Percentiles rank a stretch among this genome's conserved stretches.
Evolutionary conservation across 2,797 vertebrate species (phyloP).

Genomic region (Cuniculus paca): DNA sequence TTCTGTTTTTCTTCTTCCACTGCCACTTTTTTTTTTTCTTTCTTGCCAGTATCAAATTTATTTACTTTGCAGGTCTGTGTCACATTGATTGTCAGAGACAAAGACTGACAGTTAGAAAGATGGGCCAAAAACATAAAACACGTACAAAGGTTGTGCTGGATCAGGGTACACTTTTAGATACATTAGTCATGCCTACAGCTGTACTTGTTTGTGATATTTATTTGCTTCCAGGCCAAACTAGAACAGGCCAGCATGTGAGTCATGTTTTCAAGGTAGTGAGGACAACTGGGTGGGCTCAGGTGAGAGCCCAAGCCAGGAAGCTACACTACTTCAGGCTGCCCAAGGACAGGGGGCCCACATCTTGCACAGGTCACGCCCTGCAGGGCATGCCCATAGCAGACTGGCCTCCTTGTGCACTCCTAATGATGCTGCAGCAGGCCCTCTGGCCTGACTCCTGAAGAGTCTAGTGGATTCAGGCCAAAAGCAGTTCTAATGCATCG

Average conservation of each 20-base stretch:
- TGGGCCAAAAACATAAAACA: background rate
- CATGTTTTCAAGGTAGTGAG: background rate
- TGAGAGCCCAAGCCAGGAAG: background rate
- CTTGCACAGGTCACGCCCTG: background rate
- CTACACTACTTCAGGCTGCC: background rate
- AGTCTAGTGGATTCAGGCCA: background rate
- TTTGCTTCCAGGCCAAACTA: background rate
- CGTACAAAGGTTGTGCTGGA: background rate
- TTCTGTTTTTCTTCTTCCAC: background rate
- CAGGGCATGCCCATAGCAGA: background rate
- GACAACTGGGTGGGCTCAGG: background rate
- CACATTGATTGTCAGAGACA: background rate
- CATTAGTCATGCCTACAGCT: background rate
- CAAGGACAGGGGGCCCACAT: background rate
- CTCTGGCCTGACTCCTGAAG: background rate
- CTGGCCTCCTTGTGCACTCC: background rate
- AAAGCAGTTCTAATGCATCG: background rate
- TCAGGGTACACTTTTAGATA: background rate
- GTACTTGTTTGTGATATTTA: background rate
- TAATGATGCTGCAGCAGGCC: background rate
- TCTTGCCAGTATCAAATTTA: background rate
- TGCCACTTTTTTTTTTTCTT: background rate
- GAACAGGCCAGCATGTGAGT: background rate
- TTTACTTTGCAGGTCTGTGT: background rate
- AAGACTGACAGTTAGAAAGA: background rate